These are phyloP conservation scores for Pandion haliaetus DNA, from an alignment of 2,113 vertebrate species.

Conservation along the genomic window DNA sequence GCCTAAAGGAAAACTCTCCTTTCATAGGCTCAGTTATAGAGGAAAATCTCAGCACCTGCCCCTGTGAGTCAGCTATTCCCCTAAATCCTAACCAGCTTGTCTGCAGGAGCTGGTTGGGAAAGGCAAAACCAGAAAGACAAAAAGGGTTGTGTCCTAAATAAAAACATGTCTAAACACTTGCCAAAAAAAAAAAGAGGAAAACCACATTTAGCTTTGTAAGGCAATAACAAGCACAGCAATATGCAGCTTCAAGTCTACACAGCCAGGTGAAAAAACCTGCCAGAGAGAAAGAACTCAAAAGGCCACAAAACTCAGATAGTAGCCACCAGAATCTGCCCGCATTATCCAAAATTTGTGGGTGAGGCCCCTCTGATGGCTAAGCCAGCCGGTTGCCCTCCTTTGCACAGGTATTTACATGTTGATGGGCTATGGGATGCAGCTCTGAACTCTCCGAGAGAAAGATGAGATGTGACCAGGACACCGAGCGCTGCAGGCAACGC, in stretches of 20 bases:
- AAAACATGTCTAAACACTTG: neutral
- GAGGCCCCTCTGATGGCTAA: neutral
- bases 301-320: neutral
- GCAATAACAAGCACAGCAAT: neutral
- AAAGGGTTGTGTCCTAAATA: neutral
- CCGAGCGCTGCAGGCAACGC: neutral
- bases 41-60: neutral
- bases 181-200: neutral
- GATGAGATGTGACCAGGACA: neutral
- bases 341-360: neutral
- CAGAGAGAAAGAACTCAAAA: constrained; percentile 4
- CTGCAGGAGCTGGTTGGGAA: neutral
- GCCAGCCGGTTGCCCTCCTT: neutral
- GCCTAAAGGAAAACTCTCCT: constrained; percentile 21
- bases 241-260: neutral
- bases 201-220: neutral
- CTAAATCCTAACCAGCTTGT: neutral
- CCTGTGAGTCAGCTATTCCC: neutral
- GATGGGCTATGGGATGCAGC: neutral
- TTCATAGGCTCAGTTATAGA: neutral
- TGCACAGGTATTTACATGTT: neutral
- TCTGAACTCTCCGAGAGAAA: neutral
- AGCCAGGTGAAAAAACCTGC: constrained; percentile 20
- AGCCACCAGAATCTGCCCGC: neutral
- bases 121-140: neutral